phyloP scores from a whole-genome alignment of 2,113 vertebrate species.

The Albula glossodonta region DNA sequence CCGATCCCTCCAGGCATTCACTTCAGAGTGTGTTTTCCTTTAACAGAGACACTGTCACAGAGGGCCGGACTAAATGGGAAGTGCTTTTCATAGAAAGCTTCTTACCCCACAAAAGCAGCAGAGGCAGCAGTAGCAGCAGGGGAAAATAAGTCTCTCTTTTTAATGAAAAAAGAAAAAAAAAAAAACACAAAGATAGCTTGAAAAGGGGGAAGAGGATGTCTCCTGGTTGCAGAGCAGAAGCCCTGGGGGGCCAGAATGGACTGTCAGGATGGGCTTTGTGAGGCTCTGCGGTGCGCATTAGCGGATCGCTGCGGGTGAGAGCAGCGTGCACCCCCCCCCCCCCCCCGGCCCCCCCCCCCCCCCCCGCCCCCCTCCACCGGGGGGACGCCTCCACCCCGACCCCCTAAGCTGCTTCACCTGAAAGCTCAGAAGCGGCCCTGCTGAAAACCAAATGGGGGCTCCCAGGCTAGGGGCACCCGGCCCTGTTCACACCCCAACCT shows the following conservation, averaged over 20 bases:
- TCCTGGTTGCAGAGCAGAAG: background rate
- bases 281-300: background rate
- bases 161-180: slow-evolving; percentile 3
- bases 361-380: background rate
- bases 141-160: slow-evolving; percentile 21
- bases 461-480: too few relatives aligned
- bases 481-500: too few relatives aligned
- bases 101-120: slow-evolving; percentile 23
- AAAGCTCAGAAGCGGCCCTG: background rate
- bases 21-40: slow-evolving; percentile 23
- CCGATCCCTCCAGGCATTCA: slow-evolving; percentile 24
- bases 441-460: too few relatives aligned
- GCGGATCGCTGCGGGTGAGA: background rate
- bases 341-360: background rate
- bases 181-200: background rate
- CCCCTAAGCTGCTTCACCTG: background rate
- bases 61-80: slow-evolving; percentile 27
- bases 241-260: background rate
- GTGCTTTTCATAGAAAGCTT: slow-evolving; percentile 36
- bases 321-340: background rate
- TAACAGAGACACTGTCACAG: slow-evolving; percentile 15
- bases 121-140: background rate
- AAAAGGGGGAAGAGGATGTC: background rate
- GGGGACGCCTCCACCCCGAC: background rate
- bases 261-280: background rate